These are phyloP conservation scores for Microcaecilia unicolor DNA, from an alignment of 2,797 vertebrate genomes.

Conservation along the genomic window DNA sequence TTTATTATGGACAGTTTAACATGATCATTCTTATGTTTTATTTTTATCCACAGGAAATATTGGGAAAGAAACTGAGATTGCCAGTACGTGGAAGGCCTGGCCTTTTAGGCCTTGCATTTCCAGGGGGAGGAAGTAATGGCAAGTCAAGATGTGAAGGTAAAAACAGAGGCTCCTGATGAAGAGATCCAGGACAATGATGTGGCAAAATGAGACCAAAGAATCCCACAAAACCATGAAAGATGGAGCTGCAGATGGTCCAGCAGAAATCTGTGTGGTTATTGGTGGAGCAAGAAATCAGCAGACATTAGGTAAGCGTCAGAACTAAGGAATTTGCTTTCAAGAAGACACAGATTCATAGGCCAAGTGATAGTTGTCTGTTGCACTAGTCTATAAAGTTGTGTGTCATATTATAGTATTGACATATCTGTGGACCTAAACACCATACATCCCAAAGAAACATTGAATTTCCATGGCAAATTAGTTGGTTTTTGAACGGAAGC, in stretches of 20 bases:
- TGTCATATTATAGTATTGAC: too few species aligned
- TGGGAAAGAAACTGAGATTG: background rate
- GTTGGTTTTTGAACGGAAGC: too few species aligned
- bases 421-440: too few species aligned
- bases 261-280: conserved; percentile 95
- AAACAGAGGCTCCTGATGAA: conserved; percentile 74
- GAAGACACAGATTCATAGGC: too few species aligned
- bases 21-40: conserved; percentile 52
- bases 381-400: too few species aligned
- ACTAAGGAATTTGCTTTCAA: too few species aligned
- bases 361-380: too few species aligned
- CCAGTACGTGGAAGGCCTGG: conserved; percentile 41
- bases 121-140: conserved; percentile 56
- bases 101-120: conserved; percentile 42
- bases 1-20: too few species aligned
- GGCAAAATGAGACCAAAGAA: conserved; percentile 64
- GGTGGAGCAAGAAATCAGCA: conserved; percentile 84
- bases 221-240: conserved; percentile 71
- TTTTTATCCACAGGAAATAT: conserved; percentile 26
- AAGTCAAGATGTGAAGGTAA: conserved; percentile 64
- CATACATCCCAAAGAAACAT: too few species aligned
- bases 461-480: too few species aligned
- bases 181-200: conserved; percentile 58
- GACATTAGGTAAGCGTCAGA: conserved; percentile 72
- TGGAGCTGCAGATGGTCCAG: conserved; percentile 65